These are phyloP conservation scores for Antheraea pernyi DNA, from an alignment of 1,140 invertebrate species.

Conservation along the genomic window DNA sequence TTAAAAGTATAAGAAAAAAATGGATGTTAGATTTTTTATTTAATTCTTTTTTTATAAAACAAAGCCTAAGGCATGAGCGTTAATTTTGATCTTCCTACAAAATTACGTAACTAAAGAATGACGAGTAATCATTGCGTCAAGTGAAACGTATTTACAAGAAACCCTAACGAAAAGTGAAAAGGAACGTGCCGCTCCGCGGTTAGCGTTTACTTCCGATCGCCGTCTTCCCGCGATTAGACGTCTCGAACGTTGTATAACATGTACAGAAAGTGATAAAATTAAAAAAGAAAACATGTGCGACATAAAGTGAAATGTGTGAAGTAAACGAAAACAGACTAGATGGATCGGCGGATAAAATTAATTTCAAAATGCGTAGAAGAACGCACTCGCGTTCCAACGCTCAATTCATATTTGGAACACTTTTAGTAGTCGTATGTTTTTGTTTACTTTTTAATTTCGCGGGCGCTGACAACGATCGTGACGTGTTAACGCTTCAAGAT, in stretches of 20 bases:
- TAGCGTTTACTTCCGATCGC: conserved; percentile 65
- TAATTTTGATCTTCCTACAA: background rate
- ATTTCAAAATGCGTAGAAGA: conserved; percentile 73
- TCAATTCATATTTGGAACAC: conserved; percentile 22
- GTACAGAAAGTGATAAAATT: conserved; percentile 33
- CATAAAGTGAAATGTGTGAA: conserved; percentile 30
- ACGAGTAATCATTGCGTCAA: background rate
- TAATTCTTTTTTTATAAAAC: too few species aligned
- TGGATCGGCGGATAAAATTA: conserved; percentile 37
- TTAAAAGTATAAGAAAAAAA: too few species aligned
- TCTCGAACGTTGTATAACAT: conserved; percentile 37
- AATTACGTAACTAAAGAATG: background rate
- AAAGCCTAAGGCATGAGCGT: too few species aligned
- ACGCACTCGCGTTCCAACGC: conserved; percentile 21
- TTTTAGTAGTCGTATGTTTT: conserved; percentile 28
- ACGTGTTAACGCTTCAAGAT: conserved; percentile 67
- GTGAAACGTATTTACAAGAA: conserved; percentile 16
- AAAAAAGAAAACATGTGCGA: conserved; percentile 29
- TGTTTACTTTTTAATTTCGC: conserved; percentile 30
- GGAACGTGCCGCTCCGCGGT: conserved; percentile 31
- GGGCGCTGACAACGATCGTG: conserved; percentile 55
- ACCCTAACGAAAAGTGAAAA: conserved; percentile 58
- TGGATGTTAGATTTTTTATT: too few species aligned
- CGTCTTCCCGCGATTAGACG: conserved; percentile 52
- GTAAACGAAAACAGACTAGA: conserved; percentile 37